Evolutionary conservation across 2,797 vertebrate genomes (phyloP).

Genomic region (Babyrousa celebensis): DNA sequence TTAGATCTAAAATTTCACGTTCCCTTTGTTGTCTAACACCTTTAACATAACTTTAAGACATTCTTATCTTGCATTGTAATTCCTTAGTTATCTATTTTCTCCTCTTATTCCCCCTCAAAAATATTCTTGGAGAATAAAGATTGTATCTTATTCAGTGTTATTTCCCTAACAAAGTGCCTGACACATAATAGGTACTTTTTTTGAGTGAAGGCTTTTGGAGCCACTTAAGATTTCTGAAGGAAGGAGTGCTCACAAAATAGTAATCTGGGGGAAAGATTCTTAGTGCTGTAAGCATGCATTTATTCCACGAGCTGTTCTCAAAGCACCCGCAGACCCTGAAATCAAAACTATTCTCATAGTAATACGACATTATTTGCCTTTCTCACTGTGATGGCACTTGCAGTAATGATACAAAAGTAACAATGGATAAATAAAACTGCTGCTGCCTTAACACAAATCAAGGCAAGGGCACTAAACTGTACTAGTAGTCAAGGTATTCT

Average conservation of each 20-base stretch:
- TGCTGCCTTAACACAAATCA: neutral
- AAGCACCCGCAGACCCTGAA: neutral
- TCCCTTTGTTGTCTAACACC: constrained; percentile 19
- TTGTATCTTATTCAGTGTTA: constrained; percentile 18
- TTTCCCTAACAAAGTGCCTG: neutral
- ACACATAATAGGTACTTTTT: constrained; percentile 40
- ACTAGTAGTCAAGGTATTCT: neutral
- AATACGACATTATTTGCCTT: constrained; percentile 17
- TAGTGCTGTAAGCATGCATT: neutral
- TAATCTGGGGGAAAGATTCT: neutral
- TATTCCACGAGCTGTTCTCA: neutral
- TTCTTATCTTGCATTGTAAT: constrained; percentile 52
- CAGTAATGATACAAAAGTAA: constrained; percentile 44
- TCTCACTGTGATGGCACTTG: constrained; percentile 49
- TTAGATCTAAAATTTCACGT: constrained; percentile 43
- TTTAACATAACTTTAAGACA: constrained; percentile 57
- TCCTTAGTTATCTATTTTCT: neutral
- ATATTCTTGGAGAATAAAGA: constrained; percentile 49
- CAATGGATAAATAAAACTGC: neutral
- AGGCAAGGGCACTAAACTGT: neutral
- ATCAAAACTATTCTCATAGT: constrained; percentile 57
- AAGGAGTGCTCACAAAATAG: constrained; percentile 10
- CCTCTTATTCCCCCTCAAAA: neutral
- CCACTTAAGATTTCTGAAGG: constrained; percentile 4
- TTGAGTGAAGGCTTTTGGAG: constrained; percentile 24